Evolutionary conservation across 2,888 invertebrate genomes (phyloP).

Genomic region (Chaitophorus viminalis): DNA sequence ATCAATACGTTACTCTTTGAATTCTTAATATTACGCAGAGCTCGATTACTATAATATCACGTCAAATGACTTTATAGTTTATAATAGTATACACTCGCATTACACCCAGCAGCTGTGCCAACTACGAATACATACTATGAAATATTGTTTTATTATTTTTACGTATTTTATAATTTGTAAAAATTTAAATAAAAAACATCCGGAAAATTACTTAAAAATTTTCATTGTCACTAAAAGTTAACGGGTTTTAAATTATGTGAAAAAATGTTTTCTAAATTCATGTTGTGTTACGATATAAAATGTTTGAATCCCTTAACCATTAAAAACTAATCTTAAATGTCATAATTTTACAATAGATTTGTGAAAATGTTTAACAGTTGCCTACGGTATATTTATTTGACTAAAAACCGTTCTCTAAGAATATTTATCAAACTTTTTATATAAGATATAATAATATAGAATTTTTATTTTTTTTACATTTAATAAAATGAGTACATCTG

Average conservation of each 20-base stretch:
- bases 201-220: not conserved
- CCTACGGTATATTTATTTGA: not conserved
- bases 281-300: slow-evolving; percentile 16
- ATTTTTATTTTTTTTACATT: not conserved
- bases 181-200: not conserved
- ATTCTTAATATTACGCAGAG: not conserved
- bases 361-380: slow-evolving; percentile 18
- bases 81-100: not conserved
- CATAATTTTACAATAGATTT: slow-evolving; percentile 40
- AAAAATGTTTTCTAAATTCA: slow-evolving; percentile 24
- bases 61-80: not conserved
- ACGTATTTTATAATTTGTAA: not conserved
- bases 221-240: not conserved
- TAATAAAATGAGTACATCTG: not conserved
- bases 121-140: not conserved
- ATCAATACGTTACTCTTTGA: not conserved
- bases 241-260: slow-evolving; percentile 20
- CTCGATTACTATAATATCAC: not conserved
- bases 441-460: not conserved
- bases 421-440: not conserved
- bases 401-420: not conserved
- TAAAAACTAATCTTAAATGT: slow-evolving; percentile 17
- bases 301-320: slow-evolving; percentile 27
- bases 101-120: no score
- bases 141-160: slow-evolving; percentile 11